Conservation (phyloP, 2,797 vertebrate genomes). For the Mormyrops boulengeri region DNA sequence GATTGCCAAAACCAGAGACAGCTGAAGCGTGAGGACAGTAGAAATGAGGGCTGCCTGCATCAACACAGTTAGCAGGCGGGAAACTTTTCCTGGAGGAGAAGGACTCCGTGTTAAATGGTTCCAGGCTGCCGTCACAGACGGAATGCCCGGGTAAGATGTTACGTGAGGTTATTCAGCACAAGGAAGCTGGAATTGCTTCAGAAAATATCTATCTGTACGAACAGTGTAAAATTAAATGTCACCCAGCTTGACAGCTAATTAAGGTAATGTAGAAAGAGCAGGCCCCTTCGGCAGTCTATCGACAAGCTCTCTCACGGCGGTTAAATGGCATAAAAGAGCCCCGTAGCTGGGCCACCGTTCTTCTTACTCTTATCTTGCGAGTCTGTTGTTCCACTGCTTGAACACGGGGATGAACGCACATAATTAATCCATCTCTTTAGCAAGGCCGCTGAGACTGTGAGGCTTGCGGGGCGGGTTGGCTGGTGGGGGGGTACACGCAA, state of each 20-base stretch:
- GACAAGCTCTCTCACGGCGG: neutral
- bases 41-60: neutral
- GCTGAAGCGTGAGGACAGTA: neutral
- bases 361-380: neutral
- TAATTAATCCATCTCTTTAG: constrained; percentile 18
- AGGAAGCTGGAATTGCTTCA: neutral
- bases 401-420: constrained; percentile 1
- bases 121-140: neutral
- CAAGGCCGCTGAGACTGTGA: neutral
- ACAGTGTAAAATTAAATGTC: constrained; percentile 14
- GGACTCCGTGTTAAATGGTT: neutral
- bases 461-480: neutral
- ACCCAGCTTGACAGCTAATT: constrained; percentile 10
- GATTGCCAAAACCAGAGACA: neutral
- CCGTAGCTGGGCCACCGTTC: neutral
- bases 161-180: neutral
- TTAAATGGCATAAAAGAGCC: constrained; percentile 5
- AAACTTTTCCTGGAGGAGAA: neutral
- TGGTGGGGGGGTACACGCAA: neutral
- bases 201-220: neutral
- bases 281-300: neutral
- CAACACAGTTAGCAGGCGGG: neutral
- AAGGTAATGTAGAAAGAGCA: constrained; percentile 14
- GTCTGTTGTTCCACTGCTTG: neutral
- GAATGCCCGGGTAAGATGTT: neutral